Conservation (phyloP, 92 coral and sea anemone genomes). For the Heteractis magnifica region DNA sequence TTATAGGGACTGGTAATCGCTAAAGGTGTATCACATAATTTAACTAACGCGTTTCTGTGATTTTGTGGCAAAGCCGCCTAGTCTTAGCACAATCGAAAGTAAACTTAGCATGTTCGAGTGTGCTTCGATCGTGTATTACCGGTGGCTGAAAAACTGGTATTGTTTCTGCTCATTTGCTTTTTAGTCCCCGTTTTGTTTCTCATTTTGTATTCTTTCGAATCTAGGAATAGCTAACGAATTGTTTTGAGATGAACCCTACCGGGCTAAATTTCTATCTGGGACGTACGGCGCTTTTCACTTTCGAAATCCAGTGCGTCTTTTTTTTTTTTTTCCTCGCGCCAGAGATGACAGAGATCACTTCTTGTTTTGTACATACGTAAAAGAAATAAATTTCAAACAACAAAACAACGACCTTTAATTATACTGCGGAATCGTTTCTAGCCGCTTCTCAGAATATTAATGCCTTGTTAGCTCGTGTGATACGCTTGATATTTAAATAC, state of each 20-base stretch:
- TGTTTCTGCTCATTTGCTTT: conserved; percentile 18
- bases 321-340: conserved; percentile 7
- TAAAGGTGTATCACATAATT: conserved; percentile 19
- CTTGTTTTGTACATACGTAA: conserved; percentile 24
- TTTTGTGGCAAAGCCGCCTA: conserved; percentile 34
- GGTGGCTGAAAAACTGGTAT: conserved; percentile 5
- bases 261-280: conserved; percentile 35
- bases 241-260: conserved; percentile 15
- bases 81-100: neutral
- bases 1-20: conserved; percentile 22
- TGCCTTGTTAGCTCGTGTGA: conserved; percentile 44
- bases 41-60: conserved; percentile 31
- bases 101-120: conserved; percentile 14
- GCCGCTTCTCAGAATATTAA: conserved; percentile 47
- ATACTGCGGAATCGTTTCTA: conserved; percentile 29
- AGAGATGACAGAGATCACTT: neutral
- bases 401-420: conserved; percentile 51
- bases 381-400: conserved; percentile 42
- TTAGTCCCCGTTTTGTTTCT: neutral
- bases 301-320: conserved; percentile 1
- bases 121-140: neutral
- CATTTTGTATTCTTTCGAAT: neutral
- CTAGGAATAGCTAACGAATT: neutral
- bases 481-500: conserved; percentile 46
- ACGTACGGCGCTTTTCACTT: conserved; percentile 13